phyloP scores from a whole-genome alignment of 2,113 vertebrate genomes.

The Oenanthe melanoleuca region DNA sequence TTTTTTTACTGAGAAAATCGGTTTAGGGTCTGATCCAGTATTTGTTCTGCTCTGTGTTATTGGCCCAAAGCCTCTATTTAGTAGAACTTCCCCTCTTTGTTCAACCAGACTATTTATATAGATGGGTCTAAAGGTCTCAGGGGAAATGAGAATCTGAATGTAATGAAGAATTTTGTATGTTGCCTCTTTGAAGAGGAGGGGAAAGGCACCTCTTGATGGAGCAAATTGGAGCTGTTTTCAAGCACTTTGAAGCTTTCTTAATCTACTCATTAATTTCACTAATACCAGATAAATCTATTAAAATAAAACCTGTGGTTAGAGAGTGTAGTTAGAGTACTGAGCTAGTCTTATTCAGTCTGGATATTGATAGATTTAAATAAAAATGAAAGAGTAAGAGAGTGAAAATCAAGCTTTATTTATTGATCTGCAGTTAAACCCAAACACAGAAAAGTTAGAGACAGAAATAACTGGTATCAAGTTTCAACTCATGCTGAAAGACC shows the following conservation, averaged over 20 bases:
- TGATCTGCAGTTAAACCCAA: neutral
- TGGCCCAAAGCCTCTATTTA: constrained; percentile 42
- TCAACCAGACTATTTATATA: constrained; percentile 23
- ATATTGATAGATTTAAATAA: neutral
- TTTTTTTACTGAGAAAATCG: neutral
- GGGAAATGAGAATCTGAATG: neutral
- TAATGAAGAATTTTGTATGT: neutral
- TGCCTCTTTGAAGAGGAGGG: neutral
- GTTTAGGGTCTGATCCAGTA: neutral
- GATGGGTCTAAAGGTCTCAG: neutral
- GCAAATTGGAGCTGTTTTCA: neutral
- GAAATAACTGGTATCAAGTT: neutral
- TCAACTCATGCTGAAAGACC: neutral
- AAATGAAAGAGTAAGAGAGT: neutral
- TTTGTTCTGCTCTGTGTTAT: constrained; percentile 5
- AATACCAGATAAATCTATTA: neutral
- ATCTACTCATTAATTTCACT: neutral
- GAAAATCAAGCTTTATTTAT: neutral
- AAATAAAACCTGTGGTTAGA: neutral
- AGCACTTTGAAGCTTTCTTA: neutral
- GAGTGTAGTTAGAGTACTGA: neutral
- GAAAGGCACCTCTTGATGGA: neutral
- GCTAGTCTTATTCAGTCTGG: neutral
- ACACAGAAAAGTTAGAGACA: neutral
- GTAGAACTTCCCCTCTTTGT: constrained; percentile 51